Conservation (phyloP, 2,113 vertebrate species). For the Labeo rohita region DNA sequence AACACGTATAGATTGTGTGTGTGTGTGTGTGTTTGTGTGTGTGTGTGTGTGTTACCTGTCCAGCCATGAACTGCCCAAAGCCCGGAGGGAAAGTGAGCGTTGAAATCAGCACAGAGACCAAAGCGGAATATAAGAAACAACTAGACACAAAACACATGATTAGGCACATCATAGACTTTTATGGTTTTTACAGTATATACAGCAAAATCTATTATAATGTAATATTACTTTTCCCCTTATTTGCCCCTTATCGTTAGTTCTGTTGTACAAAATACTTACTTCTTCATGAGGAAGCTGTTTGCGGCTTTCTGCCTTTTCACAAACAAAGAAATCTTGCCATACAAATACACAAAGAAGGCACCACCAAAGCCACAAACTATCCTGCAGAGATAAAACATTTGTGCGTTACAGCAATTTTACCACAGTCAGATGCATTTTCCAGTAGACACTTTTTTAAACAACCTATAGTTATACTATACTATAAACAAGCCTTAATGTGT, state of each 20-base stretch:
- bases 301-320: slow-evolving; percentile 31
- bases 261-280: slow-evolving; percentile 28
- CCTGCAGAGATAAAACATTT: slow-evolving; percentile 11
- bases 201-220: background rate
- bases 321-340: slow-evolving; percentile 43
- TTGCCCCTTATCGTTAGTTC: no score
- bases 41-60: slow-evolving; percentile 79
- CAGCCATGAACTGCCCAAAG: slow-evolving; percentile 98
- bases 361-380: slow-evolving; percentile 48
- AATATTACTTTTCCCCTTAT: no score
- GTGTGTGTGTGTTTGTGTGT: slow-evolving; percentile 12
- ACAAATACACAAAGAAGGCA: slow-evolving; percentile 47
- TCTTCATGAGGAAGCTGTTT: slow-evolving; percentile 47
- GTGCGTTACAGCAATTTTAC: background rate
- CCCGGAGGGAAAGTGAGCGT: slow-evolving; percentile 93
- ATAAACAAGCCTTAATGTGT: no score
- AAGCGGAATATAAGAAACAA: slow-evolving; percentile 90
- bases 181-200: background rate
- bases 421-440: background rate
- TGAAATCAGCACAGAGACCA: slow-evolving; percentile 91
- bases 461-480: background rate
- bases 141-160: slow-evolving; percentile 68
- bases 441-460: no score
- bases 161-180: background rate
- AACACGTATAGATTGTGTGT: background rate